Evolutionary conservation across 2,888 invertebrate genomes (phyloP).

Genomic region (Ectobius pallidus): DNA sequence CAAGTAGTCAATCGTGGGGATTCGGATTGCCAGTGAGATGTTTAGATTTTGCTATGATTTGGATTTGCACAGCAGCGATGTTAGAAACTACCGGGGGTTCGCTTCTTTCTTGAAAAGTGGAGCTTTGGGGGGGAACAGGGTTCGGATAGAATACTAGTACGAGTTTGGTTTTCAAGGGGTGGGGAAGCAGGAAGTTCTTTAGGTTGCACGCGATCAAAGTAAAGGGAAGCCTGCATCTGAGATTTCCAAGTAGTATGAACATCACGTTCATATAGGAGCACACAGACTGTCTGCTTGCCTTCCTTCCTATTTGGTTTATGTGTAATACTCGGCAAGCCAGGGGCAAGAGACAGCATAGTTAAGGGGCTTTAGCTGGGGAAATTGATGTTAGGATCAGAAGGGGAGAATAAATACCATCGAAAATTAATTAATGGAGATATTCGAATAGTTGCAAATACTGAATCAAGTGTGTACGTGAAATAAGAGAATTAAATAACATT

Average conservation of each 20-base stretch:
- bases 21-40: neutral
- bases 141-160: neutral
- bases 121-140: neutral
- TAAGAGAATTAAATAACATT: too few species aligned
- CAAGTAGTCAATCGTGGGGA: neutral
- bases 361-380: too few species aligned
- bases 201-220: slow-evolving; percentile 24
- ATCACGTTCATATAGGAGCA: slow-evolving; percentile 14
- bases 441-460: too few species aligned
- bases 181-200: slow-evolving; percentile 13
- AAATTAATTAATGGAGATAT: too few species aligned
- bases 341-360: too few species aligned
- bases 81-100: neutral
- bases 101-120: neutral
- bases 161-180: neutral
- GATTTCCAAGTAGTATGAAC: slow-evolving; percentile 24
- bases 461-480: too few species aligned
- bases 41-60: neutral
- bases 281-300: neutral
- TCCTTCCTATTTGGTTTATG: slow-evolving; percentile 2
- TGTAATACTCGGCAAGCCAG: neutral
- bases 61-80: neutral
- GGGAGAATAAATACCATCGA: too few species aligned
- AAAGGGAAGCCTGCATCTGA: slow-evolving; percentile 22
- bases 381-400: too few species aligned